Percentiles rank a stretch among this genome's conserved stretches.
Evolutionary conservation across 2,888 invertebrate species (phyloP).

Genomic region (Polydrusus cervinus): DNA sequence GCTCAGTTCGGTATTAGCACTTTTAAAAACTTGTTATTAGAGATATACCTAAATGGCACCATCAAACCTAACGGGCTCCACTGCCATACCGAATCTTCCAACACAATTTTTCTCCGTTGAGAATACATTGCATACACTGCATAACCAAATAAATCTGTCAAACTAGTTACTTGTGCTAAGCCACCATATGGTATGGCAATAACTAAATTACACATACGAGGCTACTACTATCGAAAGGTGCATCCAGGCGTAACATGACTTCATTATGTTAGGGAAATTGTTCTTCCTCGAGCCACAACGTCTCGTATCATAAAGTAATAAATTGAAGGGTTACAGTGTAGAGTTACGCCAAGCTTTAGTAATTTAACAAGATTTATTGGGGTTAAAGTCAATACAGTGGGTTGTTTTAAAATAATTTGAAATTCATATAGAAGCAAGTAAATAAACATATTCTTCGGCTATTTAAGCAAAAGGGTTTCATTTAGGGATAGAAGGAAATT

Average conservation of each 20-base stretch:
- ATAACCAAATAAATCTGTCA: too few relatives aligned
- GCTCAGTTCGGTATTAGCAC: too few relatives aligned
- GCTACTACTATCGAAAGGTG: background rate
- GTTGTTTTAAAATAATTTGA: background rate
- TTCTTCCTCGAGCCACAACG: constrained; percentile 15
- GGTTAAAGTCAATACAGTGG: background rate
- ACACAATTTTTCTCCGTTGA: too few relatives aligned
- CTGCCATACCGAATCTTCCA: too few relatives aligned
- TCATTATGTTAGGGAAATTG: constrained; percentile 25
- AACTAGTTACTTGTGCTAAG: too few relatives aligned
- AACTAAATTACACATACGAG: too few relatives aligned
- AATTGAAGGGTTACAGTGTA: constrained; percentile 28
- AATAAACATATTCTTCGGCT: background rate
- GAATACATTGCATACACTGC: too few relatives aligned
- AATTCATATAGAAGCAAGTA: background rate
- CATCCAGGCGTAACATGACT: constrained; percentile 5
- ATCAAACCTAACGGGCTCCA: too few relatives aligned
- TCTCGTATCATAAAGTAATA: constrained; percentile 34
- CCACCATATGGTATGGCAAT: too few relatives aligned
- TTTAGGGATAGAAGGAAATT: too few relatives aligned
- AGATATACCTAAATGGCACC: too few relatives aligned
- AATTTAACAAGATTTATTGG: constrained; percentile 12
- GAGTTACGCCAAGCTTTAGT: constrained; percentile 6
- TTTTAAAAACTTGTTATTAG: too few relatives aligned
- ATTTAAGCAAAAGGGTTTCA: background rate